Conservation (phyloP, 2,797 vertebrate genomes). For the Danio jaintianensis region DNA sequence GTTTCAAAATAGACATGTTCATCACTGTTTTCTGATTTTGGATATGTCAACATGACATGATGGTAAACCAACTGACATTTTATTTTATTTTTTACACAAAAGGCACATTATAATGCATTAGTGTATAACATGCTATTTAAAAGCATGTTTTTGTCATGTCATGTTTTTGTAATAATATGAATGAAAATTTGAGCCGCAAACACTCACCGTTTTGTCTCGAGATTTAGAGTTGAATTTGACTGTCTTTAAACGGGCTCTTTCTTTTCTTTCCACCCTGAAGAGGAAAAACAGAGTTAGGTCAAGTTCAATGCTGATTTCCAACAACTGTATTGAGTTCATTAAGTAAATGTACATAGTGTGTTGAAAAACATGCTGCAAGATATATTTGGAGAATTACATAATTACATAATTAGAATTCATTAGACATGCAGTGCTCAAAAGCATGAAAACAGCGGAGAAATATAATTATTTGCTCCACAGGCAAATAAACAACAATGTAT, state of each 20-base stretch:
- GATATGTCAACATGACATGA: neutral
- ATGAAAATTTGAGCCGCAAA: slow-evolving; percentile 2
- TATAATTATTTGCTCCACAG: too few species aligned
- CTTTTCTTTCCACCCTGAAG: slow-evolving; percentile 94
- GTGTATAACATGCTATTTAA: slow-evolving; percentile 18
- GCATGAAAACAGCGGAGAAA: too few species aligned
- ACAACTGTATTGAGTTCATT: neutral
- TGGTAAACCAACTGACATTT: neutral
- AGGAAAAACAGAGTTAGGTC: slow-evolving; percentile 1
- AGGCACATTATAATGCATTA: neutral
- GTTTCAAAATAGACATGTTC: slow-evolving; percentile 1
- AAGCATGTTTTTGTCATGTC: slow-evolving; percentile 9
- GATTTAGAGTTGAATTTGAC: slow-evolving; percentile 91
- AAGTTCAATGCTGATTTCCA: neutral
- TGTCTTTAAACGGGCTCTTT: slow-evolving; percentile 92
- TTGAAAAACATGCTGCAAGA: neutral
- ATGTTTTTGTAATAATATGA: too few species aligned
- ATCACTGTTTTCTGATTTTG: neutral
- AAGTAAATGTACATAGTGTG: neutral
- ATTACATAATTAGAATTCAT: too few species aligned
- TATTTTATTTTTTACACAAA: slow-evolving; percentile 10
- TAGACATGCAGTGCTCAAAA: too few species aligned
- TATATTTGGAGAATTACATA: neutral
- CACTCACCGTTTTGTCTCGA: slow-evolving; percentile 93
- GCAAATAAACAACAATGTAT: too few species aligned